phyloP scores from a whole-genome alignment of 1,140 invertebrate species.

The Bombus balteatus region DNA sequence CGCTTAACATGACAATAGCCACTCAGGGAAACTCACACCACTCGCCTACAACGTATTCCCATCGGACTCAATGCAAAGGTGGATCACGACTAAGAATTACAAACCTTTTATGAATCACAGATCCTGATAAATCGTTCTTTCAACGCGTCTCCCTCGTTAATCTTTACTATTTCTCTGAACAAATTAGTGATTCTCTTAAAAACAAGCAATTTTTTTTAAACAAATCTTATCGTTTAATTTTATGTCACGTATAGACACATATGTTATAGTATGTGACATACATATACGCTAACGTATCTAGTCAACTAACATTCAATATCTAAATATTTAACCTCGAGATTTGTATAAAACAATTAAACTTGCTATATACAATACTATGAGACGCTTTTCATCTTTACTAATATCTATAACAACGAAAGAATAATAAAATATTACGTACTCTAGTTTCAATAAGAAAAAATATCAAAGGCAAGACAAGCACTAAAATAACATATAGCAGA shows the following conservation, averaged over 20 bases:
- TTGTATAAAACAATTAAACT: no score
- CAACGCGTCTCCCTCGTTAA: constrained; percentile 18
- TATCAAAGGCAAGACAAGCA: no score
- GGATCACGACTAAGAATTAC: constrained; percentile 70
- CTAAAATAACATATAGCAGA: no score
- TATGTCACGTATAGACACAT: not conserved
- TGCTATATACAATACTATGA: not conserved
- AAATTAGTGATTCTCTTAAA: not conserved
- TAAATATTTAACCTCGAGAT: no score
- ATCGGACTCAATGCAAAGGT: constrained; percentile 61
- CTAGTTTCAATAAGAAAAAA: no score
- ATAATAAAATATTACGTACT: no score
- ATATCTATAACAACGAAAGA: not conserved
- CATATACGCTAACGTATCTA: no score
- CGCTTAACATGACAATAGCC: constrained; percentile 75
- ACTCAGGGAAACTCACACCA: constrained; percentile 46
- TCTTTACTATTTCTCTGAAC: not conserved
- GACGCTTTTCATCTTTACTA: not conserved
- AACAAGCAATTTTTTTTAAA: not conserved
- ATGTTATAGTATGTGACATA: not conserved
- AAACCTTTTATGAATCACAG: constrained; percentile 74
- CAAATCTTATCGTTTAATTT: not conserved
- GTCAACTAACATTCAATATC: no score
- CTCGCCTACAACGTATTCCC: constrained; percentile 18
- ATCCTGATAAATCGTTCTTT: constrained; percentile 76